A percentile compares a stretch with the other conserved stretches of the same genome.
Conservation (phyloP, 1,140 invertebrate species). For the Drosophila kikkawai region DNA sequence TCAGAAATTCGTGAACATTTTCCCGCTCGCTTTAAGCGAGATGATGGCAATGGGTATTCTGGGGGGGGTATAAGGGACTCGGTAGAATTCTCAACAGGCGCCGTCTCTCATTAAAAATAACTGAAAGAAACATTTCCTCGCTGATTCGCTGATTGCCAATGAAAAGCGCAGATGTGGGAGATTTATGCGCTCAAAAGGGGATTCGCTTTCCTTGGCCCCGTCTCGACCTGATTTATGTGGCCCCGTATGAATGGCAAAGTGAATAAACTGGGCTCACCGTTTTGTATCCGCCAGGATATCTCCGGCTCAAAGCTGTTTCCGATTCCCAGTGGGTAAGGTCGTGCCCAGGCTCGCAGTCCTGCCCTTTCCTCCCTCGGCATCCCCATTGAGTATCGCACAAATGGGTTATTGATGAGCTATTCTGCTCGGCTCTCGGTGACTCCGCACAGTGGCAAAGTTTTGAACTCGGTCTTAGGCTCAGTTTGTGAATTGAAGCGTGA, state of each 20-base stretch:
- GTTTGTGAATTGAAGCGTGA: conserved; percentile 66
- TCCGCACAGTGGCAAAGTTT: conserved; percentile 69
- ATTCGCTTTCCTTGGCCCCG: conserved; percentile 38
- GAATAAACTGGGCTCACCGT: conserved; percentile 50
- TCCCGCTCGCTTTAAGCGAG: conserved; percentile 34
- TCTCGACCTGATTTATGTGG: conserved; percentile 50
- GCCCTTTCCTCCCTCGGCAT: background rate
- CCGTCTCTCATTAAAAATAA: conserved; percentile 70
- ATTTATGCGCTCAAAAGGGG: conserved; percentile 31
- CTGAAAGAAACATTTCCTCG: conserved; percentile 56
- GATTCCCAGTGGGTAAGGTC: conserved; percentile 54
- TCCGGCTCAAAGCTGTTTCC: conserved; percentile 48
- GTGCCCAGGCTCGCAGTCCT: conserved; percentile 16
- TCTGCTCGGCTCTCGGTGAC: conserved; percentile 52
- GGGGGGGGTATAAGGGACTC: background rate
- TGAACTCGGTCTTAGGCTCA: conserved; percentile 47
- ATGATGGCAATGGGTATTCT: conserved; percentile 9
- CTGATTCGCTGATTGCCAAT: conserved; percentile 70
- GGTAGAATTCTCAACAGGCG: conserved; percentile 24
- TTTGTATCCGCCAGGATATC: conserved; percentile 43
- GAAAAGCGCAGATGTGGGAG: conserved; percentile 58
- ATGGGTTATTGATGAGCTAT: conserved; percentile 83
- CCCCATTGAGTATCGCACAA: conserved; percentile 56
- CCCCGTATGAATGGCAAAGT: conserved; percentile 54
- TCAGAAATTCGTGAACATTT: conserved; percentile 34